Base-by-base conservation (phyloP, 2,888 invertebrate species). In the Nomada ruficornis region DNA sequence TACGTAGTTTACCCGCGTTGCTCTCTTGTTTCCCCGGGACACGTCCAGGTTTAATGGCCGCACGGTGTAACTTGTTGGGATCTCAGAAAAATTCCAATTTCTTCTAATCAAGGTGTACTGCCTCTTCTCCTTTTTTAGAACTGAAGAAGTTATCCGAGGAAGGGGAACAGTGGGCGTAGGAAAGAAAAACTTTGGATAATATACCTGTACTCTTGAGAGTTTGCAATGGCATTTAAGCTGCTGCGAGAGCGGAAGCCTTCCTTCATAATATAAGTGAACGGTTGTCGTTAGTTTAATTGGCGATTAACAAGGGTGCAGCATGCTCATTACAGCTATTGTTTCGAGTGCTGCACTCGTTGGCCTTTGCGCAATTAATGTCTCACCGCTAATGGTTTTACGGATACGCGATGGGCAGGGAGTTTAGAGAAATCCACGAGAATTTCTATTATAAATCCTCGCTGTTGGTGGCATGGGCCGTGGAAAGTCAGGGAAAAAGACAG, bases 401-500 rank as follows among this genome's bases (percentile, higher is more conserved):
- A 55, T 63, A 77, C 54, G 57, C 18, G 52, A n/a, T 5, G 18
- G 63, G 2, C 9, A 44, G 44, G 2, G 57, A 47, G 26, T 60
- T 76, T 29, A 68, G 62, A 11, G 26, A 70, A 57, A 72, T 77
- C 62, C 71, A 60, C 55, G 74, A 20, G 80, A 81, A 83, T 84
- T 84, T 84, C 82, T 67, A 84, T 86, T 86, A 84, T 84, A 84
- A 86, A 86, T 86, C 77, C 72, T 69, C 59, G 69, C 18, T 59
- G n/a, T 20, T 59, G 64, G 65, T 52, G 54, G 70, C 70, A 29
- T 60, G 67, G 80, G 73, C 62, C 20, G 80, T 70, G 81, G 80
- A 65, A 82, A 88, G 86, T 88, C 89, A 85, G 83, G 80, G 83
- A 86, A 86, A 84, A 82, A 84, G 84, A 86, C 84, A 52, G 82